Evolutionary conservation across 1,140 invertebrate genomes (phyloP).

Genomic region (Euglossa dilemma): DNA sequence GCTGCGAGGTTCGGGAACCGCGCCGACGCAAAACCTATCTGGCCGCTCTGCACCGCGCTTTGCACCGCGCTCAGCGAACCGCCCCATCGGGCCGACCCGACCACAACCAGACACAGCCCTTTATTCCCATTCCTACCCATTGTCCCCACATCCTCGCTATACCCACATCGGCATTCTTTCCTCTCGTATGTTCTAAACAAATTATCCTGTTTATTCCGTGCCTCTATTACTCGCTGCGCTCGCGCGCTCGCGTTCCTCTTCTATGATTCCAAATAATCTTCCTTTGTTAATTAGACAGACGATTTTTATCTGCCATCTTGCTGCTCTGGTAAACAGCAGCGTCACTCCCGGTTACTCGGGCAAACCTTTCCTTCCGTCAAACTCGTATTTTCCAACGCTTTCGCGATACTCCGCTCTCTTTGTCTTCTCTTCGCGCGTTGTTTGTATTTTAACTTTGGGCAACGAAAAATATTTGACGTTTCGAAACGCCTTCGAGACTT

Average conservation of each 20-base stretch:
- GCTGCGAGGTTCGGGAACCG: conserved; percentile 36
- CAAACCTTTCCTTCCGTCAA: neutral
- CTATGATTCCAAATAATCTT: neutral
- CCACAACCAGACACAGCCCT: neutral
- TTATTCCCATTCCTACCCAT: neutral
- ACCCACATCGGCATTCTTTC: neutral
- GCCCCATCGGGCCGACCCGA: conserved; percentile 13
- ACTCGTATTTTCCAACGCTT: conserved; percentile 1
- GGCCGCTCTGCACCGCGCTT: conserved; percentile 46
- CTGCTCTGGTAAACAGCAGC: neutral
- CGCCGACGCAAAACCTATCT: conserved; percentile 58
- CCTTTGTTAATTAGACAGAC: neutral
- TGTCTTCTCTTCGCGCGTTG: neutral
- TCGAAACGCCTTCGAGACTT: too few relatives aligned
- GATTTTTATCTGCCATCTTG: conserved; percentile 26
- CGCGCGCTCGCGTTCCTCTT: too few relatives aligned
- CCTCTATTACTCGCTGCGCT: neutral
- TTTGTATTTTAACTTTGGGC: neutral
- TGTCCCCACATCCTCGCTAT: neutral
- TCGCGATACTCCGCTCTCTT: neutral
- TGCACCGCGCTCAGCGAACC: conserved; percentile 56
- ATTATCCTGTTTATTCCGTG: neutral
- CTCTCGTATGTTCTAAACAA: neutral
- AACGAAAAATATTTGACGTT: neutral
- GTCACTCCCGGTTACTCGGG: neutral